These are phyloP conservation scores for Pterobdella sp. DNA, from an alignment of 2,888 invertebrate genomes.

Conservation along the genomic window DNA sequence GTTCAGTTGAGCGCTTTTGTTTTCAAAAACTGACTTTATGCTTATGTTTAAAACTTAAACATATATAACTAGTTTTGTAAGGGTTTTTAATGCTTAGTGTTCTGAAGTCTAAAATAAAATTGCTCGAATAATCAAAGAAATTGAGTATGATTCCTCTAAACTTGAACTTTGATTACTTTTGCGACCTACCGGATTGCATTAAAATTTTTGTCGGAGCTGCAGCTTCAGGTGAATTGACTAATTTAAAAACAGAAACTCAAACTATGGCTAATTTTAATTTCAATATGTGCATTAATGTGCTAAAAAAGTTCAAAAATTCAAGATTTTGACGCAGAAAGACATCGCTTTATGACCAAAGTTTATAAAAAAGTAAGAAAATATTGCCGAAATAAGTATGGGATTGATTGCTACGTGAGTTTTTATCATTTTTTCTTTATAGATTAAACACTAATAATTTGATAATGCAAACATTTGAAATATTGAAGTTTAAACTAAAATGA, in stretches of 20 bases:
- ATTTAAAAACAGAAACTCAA: background rate
- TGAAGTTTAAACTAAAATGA: background rate
- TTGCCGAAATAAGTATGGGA: background rate
- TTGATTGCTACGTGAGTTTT: constrained; percentile 4
- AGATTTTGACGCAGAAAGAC: background rate
- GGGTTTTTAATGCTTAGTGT: no score
- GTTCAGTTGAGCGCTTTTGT: no score
- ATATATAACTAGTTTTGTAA: no score
- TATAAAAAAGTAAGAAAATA: background rate
- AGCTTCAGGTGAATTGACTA: background rate
- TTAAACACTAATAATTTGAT: background rate
- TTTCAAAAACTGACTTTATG: no score
- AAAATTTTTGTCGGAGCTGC: background rate
- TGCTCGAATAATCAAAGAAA: background rate
- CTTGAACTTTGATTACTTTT: background rate
- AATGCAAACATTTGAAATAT: background rate
- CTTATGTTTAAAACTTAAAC: no score
- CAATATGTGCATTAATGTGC: background rate
- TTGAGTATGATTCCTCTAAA: background rate
- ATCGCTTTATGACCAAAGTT: background rate
- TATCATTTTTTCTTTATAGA: no score
- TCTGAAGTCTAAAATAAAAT: background rate
- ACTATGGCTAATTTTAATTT: background rate
- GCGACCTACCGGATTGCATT: background rate
- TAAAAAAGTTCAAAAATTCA: background rate